Conservation (phyloP, 2,113 vertebrate genomes). For the Acanthisitta chloris region DNA sequence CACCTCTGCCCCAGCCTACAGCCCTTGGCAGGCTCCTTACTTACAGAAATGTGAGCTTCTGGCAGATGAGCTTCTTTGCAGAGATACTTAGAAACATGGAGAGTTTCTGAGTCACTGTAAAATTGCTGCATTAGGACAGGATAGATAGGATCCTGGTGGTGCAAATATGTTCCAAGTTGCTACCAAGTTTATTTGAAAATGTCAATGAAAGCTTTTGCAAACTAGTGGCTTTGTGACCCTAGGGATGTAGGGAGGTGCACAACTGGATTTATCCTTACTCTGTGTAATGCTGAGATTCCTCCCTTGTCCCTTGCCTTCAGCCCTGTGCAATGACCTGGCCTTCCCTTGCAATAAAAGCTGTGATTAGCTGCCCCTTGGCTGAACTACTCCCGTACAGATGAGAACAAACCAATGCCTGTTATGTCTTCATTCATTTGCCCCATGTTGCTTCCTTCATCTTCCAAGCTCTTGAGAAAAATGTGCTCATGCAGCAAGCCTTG, state of each 20-base stretch:
- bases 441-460: background rate
- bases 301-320: background rate
- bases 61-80: background rate
- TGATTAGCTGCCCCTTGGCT: background rate
- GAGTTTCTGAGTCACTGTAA: background rate
- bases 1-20: background rate
- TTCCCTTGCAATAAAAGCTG: background rate
- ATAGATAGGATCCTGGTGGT: background rate
- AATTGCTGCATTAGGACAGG: background rate
- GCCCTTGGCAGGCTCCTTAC: background rate
- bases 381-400: background rate
- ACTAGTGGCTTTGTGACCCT: background rate
- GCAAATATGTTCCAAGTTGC: background rate
- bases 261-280: background rate
- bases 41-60: background rate
- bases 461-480: background rate
- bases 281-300: rapidly evolving
- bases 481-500: background rate
- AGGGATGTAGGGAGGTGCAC: background rate
- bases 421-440: background rate
- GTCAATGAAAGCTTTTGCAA: background rate
- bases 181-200: background rate
- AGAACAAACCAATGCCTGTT: rapidly evolving
- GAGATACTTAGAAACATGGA: rapidly evolving
- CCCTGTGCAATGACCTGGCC: background rate